Evolutionary conservation across 53 echinoderm and acorn worm genomes (phyloP).

Genomic region (Paracentrotus lividus): DNA sequence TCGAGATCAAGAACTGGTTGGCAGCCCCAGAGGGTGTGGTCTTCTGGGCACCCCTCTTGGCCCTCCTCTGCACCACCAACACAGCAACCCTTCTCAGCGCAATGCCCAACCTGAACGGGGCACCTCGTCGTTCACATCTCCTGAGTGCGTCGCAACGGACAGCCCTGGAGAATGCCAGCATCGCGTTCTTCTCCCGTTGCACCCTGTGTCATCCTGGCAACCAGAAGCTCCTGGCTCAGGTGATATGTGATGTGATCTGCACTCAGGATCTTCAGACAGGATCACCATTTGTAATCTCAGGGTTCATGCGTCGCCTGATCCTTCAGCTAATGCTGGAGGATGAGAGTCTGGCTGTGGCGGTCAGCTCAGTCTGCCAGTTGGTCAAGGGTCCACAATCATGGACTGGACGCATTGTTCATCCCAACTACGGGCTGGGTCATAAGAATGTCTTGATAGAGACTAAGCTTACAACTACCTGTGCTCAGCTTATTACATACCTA

Average conservation of each 20-base stretch:
- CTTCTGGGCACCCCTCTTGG: conserved; percentile 96
- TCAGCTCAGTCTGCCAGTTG: conserved; percentile 86
- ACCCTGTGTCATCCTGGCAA: conserved; percentile 91
- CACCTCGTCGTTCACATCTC: conserved; percentile 73
- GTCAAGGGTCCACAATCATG: conserved; percentile 78
- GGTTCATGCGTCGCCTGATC: conserved; percentile 96
- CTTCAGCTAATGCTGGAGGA: conserved; percentile 98
- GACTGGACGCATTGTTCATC: conserved; percentile 74
- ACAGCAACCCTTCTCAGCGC: conserved; percentile 71
- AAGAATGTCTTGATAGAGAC: conserved; percentile 94
- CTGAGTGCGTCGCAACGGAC: conserved; percentile 87
- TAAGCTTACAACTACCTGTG: conserved; percentile 86
- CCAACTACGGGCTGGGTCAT: conserved; percentile 91
- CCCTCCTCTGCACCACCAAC: conserved; percentile 89
- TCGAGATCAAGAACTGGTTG: conserved; percentile 94
- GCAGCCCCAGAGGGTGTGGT: conserved; percentile 89
- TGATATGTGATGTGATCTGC: conserved; percentile 96
- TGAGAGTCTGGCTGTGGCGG: conserved; percentile 84
- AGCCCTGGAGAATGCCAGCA: conserved; percentile 89
- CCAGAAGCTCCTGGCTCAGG: conserved; percentile 93
- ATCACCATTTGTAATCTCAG: conserved; percentile 84
- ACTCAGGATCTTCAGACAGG: conserved; percentile 78
- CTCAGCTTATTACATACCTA: conserved; percentile 84
- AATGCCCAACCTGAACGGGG: conserved; percentile 17
- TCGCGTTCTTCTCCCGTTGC: conserved; percentile 90